Evolutionary conservation across 2,113 vertebrate species (phyloP).

Genomic region (Saguinus midas): DNA sequence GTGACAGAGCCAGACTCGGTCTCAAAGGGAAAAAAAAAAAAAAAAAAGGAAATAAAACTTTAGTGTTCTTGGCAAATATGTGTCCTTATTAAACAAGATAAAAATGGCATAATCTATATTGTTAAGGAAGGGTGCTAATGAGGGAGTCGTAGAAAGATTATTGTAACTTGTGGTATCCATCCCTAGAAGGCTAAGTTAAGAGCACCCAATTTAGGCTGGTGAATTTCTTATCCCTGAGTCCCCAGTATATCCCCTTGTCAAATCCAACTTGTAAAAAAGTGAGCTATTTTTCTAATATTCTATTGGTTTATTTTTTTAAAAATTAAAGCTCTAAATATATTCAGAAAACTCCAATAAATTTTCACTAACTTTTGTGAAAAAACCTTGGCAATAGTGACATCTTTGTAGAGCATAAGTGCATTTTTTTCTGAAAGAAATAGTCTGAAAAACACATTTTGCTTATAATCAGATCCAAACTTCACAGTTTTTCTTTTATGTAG

Average conservation of each 20-base stretch:
- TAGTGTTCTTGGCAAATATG: not conserved
- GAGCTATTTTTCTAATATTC: not conserved
- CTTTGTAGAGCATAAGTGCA: not conserved
- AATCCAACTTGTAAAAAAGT: not conserved
- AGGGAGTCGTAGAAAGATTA: not conserved
- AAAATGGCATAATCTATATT: not conserved
- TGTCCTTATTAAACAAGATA: not conserved
- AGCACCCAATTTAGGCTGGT: not conserved
- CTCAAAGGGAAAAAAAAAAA: too few relatives aligned
- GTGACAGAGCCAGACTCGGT: too few relatives aligned
- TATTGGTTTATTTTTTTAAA: not conserved
- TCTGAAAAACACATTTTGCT: not conserved
- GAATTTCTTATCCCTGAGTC: not conserved
- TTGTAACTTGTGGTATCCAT: not conserved
- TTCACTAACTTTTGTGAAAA: not conserved
- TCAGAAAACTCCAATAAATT: not conserved
- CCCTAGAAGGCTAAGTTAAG: not conserved
- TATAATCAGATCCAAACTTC: not conserved
- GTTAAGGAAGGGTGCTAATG: not conserved
- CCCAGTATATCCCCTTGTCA: not conserved
- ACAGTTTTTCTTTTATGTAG: not conserved
- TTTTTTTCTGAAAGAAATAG: not conserved
- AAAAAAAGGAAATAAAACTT: not conserved
- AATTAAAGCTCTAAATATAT: constrained; percentile 5
- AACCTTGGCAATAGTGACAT: not conserved